Base-by-base conservation (phyloP, 2,888 invertebrate genomes). In the Ophion ellenae region DNA sequence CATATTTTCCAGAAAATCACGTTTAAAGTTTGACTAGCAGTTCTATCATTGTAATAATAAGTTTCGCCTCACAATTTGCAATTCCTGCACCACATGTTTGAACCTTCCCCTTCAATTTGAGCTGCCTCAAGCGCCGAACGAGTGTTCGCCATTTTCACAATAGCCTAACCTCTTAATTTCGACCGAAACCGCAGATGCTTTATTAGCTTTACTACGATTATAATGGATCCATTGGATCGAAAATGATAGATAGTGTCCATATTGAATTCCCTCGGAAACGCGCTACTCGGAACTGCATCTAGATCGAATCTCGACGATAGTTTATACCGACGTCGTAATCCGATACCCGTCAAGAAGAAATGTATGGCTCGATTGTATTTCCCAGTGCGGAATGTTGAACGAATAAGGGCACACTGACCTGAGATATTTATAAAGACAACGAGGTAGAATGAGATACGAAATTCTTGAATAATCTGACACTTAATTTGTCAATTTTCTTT, bases 261-360 rank as follows among this genome's bases (percentile, higher is more conserved):
- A 75, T 71, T 81, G 57, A 77, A 81, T 73, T 81, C 61, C 73
- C 20, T 73, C 63, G 74, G 73, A 69, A 74, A 69, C 17, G 76
- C 47, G 36, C 69, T 81, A 85, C 73, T 66, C 40, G 81, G 84
- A 85, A 85, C 24, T 57, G 81, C 69, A 77, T 78, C 24, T 67
- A 81, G 81, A 66, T 85, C 74, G 73, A 67, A 63, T 81, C 69
- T 40, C 77, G 74, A 61, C 84, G 77, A 67, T 81, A 53, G 71
- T 81, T 85, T 63, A 85, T 85, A 78, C 57, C 77, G 61, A 77
- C 76, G 53, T 57, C 40, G 84, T 77, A 84, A 85, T 63, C 63
- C 69, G 81, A 85, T 81, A 85, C 53, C 61, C 73, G 53, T 81
- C 67, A 47, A 36, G 71, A 70, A 73, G 73, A 81, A 81, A 84